These are phyloP conservation scores for Drosophila lutescens DNA, from an alignment of 2,888 invertebrate genomes.

Conservation along the genomic window DNA sequence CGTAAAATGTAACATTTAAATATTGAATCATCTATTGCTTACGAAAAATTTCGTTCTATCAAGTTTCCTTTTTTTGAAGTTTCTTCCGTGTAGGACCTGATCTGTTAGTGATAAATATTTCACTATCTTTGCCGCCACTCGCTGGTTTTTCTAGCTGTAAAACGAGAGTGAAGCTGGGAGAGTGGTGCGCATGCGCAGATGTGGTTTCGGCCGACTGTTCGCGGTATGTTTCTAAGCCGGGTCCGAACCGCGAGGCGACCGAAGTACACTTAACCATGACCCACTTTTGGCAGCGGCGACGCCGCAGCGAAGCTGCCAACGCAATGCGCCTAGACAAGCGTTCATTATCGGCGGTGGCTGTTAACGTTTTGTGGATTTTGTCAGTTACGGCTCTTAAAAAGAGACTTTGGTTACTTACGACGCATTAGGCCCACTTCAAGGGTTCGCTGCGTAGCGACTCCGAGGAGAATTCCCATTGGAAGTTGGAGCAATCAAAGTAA, in stretches of 20 bases:
- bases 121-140: neutral
- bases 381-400: constrained; percentile 28
- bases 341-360: constrained; percentile 42
- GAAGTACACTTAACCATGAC: constrained; percentile 77
- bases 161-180: neutral
- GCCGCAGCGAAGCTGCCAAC: constrained; percentile 31
- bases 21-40: too few species aligned
- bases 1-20: too few species aligned
- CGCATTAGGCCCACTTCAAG: constrained; percentile 22
- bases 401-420: constrained; percentile 28
- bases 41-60: too few species aligned
- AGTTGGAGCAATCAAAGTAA: constrained; percentile 16
- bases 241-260: constrained; percentile 35
- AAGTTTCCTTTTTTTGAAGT: too few species aligned
- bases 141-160: constrained; percentile 19
- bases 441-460: constrained; percentile 9
- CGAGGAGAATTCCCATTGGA: constrained; percentile 7
- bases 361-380: constrained; percentile 18
- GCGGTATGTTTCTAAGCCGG: constrained; percentile 35
- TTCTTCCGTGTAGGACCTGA: neutral
- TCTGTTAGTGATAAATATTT: neutral
- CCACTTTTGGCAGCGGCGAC: constrained; percentile 52
- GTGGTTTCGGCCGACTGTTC: constrained; percentile 8
- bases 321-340: constrained; percentile 36
- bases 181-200: constrained; percentile 55